Percentiles rank a stretch among this genome's conserved stretches.
These are phyloP conservation scores for Slavum lentiscoides DNA, from an alignment of 2,888 invertebrate species.

Conservation along the genomic window DNA sequence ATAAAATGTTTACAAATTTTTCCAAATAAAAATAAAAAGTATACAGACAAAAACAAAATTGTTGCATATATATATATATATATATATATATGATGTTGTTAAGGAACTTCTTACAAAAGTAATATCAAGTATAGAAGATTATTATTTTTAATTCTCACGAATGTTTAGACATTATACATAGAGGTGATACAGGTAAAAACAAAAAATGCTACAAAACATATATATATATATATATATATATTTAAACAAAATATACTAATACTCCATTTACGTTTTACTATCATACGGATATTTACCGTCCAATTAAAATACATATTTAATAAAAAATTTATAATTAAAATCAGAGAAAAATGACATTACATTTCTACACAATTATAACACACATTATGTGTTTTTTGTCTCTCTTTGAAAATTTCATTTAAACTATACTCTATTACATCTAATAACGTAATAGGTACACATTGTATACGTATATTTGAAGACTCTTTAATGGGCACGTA, in stretches of 20 bases:
- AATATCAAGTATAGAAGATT: too few species aligned
- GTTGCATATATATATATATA: too few species aligned
- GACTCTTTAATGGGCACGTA: too few species aligned
- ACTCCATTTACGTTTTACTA: slow-evolving; percentile 6
- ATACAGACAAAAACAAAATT: too few species aligned
- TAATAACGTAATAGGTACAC: too few species aligned
- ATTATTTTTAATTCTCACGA: too few species aligned
- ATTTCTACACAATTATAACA: slow-evolving; percentile 14
- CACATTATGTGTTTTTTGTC: not conserved
- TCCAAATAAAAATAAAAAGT: too few species aligned
- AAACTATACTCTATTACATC: slow-evolving; percentile 1
- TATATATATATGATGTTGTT: too few species aligned
- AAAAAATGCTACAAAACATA: not conserved
- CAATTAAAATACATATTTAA: slow-evolving; percentile 6
- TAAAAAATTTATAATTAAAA: not conserved
- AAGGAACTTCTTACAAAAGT: too few species aligned
- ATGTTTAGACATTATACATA: too few species aligned
- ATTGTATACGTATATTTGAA: too few species aligned
- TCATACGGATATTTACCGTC: not conserved
- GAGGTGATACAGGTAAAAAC: not conserved
- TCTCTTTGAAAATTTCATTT: not conserved
- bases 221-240: not conserved
- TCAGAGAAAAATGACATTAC: not conserved
- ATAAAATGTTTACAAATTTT: too few species aligned
- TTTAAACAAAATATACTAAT: slow-evolving; percentile 16